Percentiles rank a stretch among this genome's conserved stretches.
These are phyloP conservation scores for Kryphioiulus occultus DNA, from an alignment of 2,888 invertebrate genomes.

Conservation along the genomic window DNA sequence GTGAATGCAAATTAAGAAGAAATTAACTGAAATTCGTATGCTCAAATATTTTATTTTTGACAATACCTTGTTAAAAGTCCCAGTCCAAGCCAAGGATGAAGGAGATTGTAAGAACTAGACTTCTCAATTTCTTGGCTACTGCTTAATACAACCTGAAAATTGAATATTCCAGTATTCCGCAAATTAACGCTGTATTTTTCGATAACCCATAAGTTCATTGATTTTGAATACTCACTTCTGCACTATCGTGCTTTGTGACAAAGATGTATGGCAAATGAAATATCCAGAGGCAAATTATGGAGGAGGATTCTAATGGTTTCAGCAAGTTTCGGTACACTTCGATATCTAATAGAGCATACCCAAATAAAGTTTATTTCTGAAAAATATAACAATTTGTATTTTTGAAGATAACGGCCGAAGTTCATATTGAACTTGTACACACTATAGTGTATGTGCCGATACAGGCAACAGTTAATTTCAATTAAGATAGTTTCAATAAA, in stretches of 20 bases:
- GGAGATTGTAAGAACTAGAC: conserved; percentile 47
- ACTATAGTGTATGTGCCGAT: no score
- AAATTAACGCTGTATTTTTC: not conserved
- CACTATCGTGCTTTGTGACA: not conserved
- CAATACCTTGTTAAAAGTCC: conserved; percentile 53
- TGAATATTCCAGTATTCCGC: no score
- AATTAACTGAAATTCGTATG: not conserved
- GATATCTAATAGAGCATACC: not conserved
- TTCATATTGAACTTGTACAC: no score
- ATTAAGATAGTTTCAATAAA: no score
- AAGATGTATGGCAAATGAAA: not conserved
- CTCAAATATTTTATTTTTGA: not conserved
- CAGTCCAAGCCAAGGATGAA: conserved; percentile 51
- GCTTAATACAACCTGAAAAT: conserved; percentile 41
- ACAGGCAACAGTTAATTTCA: no score
- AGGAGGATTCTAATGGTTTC: not conserved
- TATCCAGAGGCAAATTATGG: not conserved
- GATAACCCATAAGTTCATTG: not conserved
- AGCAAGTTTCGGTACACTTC: not conserved
- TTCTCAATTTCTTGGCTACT: conserved; percentile 47
- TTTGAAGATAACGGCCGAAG: no score
- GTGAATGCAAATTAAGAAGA: not conserved
- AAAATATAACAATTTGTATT: no score
- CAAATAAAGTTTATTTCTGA: no score
- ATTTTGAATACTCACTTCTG: not conserved